These are phyloP conservation scores for Caenorhabditis sp. DNA, from an alignment of 2,888 invertebrate genomes.

Conservation along the genomic window DNA sequence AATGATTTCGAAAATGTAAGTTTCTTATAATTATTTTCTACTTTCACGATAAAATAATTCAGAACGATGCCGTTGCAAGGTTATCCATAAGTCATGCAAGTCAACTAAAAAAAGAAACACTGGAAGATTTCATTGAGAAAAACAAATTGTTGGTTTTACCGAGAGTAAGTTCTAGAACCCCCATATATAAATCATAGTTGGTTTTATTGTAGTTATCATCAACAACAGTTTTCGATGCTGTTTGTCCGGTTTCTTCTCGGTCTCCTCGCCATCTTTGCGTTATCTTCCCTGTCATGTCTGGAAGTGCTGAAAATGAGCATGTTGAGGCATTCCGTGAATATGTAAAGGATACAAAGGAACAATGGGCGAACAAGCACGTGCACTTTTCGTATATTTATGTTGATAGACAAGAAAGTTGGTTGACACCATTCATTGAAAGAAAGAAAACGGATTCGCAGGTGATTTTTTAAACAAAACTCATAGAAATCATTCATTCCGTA, in stretches of 20 bases:
- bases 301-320: constrained; percentile 43
- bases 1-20: constrained; percentile 72
- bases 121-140: constrained; percentile 72
- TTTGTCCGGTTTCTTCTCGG: constrained; percentile 72
- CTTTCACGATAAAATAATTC: too few relatives aligned
- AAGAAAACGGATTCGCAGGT: constrained; percentile 25
- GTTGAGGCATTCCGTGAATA: constrained; percentile 54
- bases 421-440: constrained; percentile 58
- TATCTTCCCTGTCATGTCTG: constrained; percentile 55
- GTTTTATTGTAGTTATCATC: constrained; percentile 71
- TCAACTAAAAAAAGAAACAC: constrained; percentile 55
- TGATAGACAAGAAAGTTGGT: constrained; percentile 59
- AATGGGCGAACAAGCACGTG: constrained; percentile 37
- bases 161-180: constrained; percentile 51
- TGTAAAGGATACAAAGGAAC: constrained; percentile 32
- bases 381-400: constrained; percentile 57
- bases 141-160: constrained; percentile 73
- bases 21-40: constrained; percentile 1
- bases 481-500: too few relatives aligned
- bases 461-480: too few relatives aligned
- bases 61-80: constrained; percentile 61
- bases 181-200: background rate
- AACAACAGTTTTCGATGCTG: constrained; percentile 72
- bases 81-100: constrained; percentile 54
- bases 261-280: constrained; percentile 61